Base-by-base conservation (phyloP, 1,140 invertebrate genomes). In the Trachymyrmex septentrionalis region DNA sequence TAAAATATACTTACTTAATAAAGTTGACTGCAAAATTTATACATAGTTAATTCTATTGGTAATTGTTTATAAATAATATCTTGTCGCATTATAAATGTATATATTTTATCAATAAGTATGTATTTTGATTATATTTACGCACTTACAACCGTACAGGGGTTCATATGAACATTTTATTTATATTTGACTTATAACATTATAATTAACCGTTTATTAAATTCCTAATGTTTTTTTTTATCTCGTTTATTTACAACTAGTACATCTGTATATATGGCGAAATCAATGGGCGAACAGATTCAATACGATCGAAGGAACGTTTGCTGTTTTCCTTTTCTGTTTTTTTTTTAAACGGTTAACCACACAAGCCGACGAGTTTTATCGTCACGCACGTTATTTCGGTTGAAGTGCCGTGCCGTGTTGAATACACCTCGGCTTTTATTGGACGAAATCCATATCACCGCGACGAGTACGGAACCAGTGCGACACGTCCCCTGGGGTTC, bases 391-490 rank as follows among this genome's bases (percentile, higher is more conserved):
- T 72, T 84, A 50, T 48, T 82, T 59, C 67, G 16, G 21, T 53
- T 12, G 69, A 76, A 85, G 59, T 24, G 78, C 34, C 66, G 50
- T 59, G 14, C 44, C 81, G 44, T 57, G 53, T 76, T 73, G 44
- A 34, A 48, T 71, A 61, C 63, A 66, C 38, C 19, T 27, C 78
- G 50, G 69, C 19, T 64, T 69, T 85, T 77, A 50, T 87, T 44
- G 50, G 0, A 53, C 72, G n/a, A 71, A 85, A 87, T 87, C 63
- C 63, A 69, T 87, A 85, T 85, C 71, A 24, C 24, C 55, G 34
- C 76, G 55, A 24, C 24, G 48, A 63, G 50, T 50, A 27, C 61
- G 61, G 12, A 50, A 55, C 48, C 6, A 21, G 34, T 4, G 14
- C 30, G 63, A 80, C 21, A 53, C 5, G 73, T 66, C 82, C 72